These are phyloP conservation scores for Aphelenchoides fujianensis DNA, from an alignment of 1,140 invertebrate genomes.

Conservation along the genomic window DNA sequence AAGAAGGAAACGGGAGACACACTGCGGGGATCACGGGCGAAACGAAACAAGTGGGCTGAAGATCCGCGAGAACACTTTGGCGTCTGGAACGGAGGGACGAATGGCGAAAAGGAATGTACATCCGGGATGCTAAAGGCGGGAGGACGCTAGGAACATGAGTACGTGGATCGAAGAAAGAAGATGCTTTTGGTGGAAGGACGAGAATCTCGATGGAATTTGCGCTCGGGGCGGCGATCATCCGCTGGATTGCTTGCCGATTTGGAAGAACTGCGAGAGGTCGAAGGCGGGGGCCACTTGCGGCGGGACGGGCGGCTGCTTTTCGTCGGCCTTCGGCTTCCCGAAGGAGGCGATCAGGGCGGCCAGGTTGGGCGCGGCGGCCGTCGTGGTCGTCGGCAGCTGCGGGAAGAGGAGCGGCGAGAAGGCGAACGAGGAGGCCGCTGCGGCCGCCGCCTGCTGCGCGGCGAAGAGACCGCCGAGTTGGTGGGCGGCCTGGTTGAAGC, in stretches of 20 bases:
- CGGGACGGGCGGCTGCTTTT: not conserved
- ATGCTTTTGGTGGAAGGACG: not conserved
- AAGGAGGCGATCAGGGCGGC: not conserved
- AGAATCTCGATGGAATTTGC: not conserved
- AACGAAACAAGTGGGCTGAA: not conserved
- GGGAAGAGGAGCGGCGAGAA: not conserved
- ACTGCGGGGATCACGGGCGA: not conserved
- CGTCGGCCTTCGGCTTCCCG: not conserved
- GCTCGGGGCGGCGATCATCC: not conserved
- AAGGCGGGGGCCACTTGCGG: not conserved
- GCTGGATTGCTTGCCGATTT: not conserved
- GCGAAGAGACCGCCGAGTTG: not conserved
- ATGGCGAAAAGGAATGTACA: not conserved
- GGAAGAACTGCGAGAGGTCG: not conserved
- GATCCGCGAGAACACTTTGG: not conserved
- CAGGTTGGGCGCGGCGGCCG: too few relatives aligned
- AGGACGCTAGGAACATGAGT: too few relatives aligned
- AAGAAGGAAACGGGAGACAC: not conserved
- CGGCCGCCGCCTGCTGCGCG: conserved; percentile 3
- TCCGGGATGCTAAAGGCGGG: not conserved
- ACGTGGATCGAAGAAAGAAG: not conserved
- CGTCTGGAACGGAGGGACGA: not conserved
- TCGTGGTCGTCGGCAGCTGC: not conserved
- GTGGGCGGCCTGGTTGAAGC: not conserved
- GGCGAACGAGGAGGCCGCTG: not conserved